Base-by-base conservation (phyloP, 1,140 invertebrate species). In the Metaphire vulgaris region DNA sequence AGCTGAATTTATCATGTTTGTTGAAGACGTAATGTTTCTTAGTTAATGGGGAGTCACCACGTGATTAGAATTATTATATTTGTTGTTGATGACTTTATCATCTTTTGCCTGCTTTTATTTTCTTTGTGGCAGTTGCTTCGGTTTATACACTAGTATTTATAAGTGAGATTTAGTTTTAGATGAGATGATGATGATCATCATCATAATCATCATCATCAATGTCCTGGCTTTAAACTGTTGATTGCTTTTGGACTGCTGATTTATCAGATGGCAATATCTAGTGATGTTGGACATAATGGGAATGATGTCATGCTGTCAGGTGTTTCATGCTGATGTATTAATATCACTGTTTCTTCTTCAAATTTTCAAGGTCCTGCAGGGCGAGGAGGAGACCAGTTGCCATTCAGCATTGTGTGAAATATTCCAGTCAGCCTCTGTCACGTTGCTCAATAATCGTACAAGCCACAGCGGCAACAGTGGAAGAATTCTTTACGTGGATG, bases 281-380 rank as follows among this genome's bases (percentile, higher is more conserved):
- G 21, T 56, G 41, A 56, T n/a, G n/a, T n/a, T n/a, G n/a, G n/a
- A n/a, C n/a, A n/a, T n/a, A n/a, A n/a, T n/a, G n/a, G n/a, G n/a
- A n/a, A n/a, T n/a, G n/a, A n/a, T n/a, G n/a, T n/a, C n/a, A 56
- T 56, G 41, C 21, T 56, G 21, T 21, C 41, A 56, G 41, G 6
- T 6, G 6, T 56, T 56, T 56, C 41, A 56, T 56, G n/a, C n/a
- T n/a, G n/a, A 56, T 56, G 41, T 21, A 56, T 21, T 56, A 6
- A 56, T 56, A 12, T 12, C 6, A 56, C 41, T 6, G 6, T 56
- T 56, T 12, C 6, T 21, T 56, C 6, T 56, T 6, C 21, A 12
- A 12, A 56, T 29, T 29, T 67, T 68, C 16, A 2, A 31, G n/a
- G 26, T 28, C n/a, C 21, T 76, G n/a, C 65, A 78, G 30, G n/a